Base-by-base conservation (phyloP, 2,797 vertebrate genomes). In the Triplophysa bombifrons region DNA sequence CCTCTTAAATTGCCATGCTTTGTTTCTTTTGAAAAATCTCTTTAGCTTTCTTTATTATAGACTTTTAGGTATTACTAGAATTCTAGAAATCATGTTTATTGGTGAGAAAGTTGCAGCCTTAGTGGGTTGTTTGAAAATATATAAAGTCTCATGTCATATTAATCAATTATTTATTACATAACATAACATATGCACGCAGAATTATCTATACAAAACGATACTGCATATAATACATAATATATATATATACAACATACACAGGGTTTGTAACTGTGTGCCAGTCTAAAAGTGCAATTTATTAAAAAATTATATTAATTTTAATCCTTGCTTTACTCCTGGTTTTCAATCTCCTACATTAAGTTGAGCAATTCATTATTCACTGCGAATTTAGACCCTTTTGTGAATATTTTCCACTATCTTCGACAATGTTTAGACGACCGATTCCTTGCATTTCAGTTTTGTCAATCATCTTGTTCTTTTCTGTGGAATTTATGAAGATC, bases 341-440 rank as follows among this genome's bases (percentile, higher is more conserved):
- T 65, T 63, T 76, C 12, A 3, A 34, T 60, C 48, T 58, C 13
- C 69, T 22, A 34, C 38, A 53, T 55, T 55, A 41, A 41, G 41
- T 13, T 22, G 7, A 70, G 44, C 4, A 51, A 61, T 3, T 63
- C 3, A 63, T 27, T 34, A 30, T 65, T 46, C 3, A 6, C 14
- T 22, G 10, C 22, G 61, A 38, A 48, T 79, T 56, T 10, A 66
- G 30, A 34, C 41, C 41, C 22, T 11, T 60, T 56, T 25, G 2
- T 60, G 48, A 64, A 14, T 48, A 73, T 58, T 80, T 34, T 80
- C 20, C 70, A 64, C 9, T 51, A 80, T 73, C n/a, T 66, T 22
- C n/a, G n/a, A 25, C 44, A 13, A 67, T 50, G 13, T 74, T 67
- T 60, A 12, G 14, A 22, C 9, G 6, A 9, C 13, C 10, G 22